Evolutionary conservation across 2,888 invertebrate genomes (phyloP).

Genomic region (Bombyx huttoni): DNA sequence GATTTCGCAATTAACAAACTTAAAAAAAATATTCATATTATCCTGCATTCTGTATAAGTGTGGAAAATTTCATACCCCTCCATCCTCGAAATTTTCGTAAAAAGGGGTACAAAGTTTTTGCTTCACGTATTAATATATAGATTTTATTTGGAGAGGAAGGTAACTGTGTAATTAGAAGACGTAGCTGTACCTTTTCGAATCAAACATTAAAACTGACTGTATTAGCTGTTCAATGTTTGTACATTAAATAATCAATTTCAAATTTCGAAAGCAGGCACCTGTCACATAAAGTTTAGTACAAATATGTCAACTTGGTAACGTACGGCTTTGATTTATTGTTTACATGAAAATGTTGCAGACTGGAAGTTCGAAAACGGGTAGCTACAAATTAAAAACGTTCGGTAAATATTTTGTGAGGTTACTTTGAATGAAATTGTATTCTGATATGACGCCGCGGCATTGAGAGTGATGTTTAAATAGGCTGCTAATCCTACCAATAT

Average conservation of each 20-base stretch:
- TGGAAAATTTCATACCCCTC: no score
- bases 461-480: constrained; percentile 66
- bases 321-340: constrained; percentile 8
- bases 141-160: not conserved
- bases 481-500: constrained; percentile 69
- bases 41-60: no score
- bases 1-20: no score
- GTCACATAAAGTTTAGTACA: not conserved
- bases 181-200: not conserved
- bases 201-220: not conserved
- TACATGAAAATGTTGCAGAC: constrained; percentile 8
- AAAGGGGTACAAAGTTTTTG: no score
- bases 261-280: not conserved
- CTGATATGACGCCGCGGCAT: constrained; percentile 54
- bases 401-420: constrained; percentile 56
- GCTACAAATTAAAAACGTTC: constrained; percentile 54
- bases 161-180: not conserved
- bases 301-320: not conserved
- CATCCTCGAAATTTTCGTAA: no score
- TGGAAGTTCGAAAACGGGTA: constrained; percentile 17
- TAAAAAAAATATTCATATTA: no score
- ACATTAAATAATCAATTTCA: not conserved
- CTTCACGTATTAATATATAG: no score
- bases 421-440: constrained; percentile 61
- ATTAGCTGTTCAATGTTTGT: not conserved